Conservation (phyloP, 2,888 invertebrate species). For the Crepidodera aurea region DNA sequence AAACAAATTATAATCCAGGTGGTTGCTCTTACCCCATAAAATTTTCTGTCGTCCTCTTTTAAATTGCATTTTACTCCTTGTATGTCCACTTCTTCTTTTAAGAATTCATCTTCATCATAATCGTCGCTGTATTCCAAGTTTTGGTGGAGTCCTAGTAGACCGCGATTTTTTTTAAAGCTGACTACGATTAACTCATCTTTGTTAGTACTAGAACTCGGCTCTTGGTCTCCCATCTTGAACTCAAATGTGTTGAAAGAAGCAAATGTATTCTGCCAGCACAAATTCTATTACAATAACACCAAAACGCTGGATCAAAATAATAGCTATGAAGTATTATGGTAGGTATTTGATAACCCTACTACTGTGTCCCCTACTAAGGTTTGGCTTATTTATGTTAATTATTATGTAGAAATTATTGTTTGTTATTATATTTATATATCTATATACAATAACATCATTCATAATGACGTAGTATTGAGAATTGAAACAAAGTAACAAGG, state of each 20-base stretch:
- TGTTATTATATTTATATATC: background rate
- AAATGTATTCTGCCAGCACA: background rate
- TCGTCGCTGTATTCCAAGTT: background rate
- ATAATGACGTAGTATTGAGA: background rate
- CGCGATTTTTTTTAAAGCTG: conserved; percentile 1
- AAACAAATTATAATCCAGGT: conserved; percentile 24
- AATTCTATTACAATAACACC: background rate
- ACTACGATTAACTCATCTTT: background rate
- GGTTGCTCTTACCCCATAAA: conserved; percentile 9
- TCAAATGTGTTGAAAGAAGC: background rate
- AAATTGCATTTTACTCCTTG: background rate
- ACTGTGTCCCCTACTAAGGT: conserved; percentile 8
- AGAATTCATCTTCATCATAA: background rate
- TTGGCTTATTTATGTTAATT: background rate
- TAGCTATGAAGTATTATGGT: background rate
- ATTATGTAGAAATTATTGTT: conserved; percentile 1
- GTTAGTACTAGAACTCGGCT: background rate
- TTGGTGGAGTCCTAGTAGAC: background rate
- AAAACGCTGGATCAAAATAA: background rate
- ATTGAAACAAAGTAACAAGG: background rate
- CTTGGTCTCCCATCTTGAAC: background rate
- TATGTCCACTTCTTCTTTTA: background rate
- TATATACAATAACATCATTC: conserved; percentile 1
- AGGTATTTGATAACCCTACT: conserved; percentile 4
- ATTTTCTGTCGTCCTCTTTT: conserved; percentile 13